Evolutionary conservation across 1,140 invertebrate species (phyloP), one percentile per base, ranked within the genome.

Genomic region (Teleogryllus occipitalis): DNA sequence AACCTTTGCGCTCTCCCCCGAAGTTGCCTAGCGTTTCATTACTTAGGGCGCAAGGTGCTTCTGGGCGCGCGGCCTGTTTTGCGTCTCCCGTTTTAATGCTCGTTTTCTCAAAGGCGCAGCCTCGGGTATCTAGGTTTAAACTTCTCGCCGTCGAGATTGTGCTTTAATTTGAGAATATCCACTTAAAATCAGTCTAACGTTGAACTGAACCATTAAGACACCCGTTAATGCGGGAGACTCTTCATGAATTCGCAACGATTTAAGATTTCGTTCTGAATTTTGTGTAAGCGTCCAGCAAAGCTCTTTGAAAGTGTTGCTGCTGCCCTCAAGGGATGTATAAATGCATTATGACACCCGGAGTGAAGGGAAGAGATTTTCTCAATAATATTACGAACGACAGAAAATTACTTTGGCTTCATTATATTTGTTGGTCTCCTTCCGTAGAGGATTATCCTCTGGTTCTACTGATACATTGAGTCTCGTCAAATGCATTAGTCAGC

Each of bases 161-260:
- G 54, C 54, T 65, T 65, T 65, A 65, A 65, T 65, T 65, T 65
- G 54, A 65, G 54, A 65, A 65, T 65, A 65, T 65, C 54, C 54
- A 65, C 54, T 65, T 65, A 65, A 65, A 65, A 65, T 65, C 54
- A 65, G 54, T 65, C 54, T 18, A 65, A 65, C 54, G 54, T 7
- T 18, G 7, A 2, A 18, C 54, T 10, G 2, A 65, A 18, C 54
- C 54, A 65, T 65, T 65, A 65, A 65, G 18, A 18, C 54, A 7
- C 10, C 54, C 54, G 54, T 65, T 65, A 65, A 65, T 10, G 54
- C 54, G 7, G 18, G 54, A 65, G 54, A 14, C 54, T 65, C 54
- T 65, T 65, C 54, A 65, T 65, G 54, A 10, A 65, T 65, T 65
- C 54, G 10, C 2, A 65, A 65, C 54, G 54, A 10, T 18, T 65